Evolutionary conservation across 2,888 invertebrate genomes (phyloP), one percentile per base, ranked within the genome.

Genomic region (Norana najaformis): DNA sequence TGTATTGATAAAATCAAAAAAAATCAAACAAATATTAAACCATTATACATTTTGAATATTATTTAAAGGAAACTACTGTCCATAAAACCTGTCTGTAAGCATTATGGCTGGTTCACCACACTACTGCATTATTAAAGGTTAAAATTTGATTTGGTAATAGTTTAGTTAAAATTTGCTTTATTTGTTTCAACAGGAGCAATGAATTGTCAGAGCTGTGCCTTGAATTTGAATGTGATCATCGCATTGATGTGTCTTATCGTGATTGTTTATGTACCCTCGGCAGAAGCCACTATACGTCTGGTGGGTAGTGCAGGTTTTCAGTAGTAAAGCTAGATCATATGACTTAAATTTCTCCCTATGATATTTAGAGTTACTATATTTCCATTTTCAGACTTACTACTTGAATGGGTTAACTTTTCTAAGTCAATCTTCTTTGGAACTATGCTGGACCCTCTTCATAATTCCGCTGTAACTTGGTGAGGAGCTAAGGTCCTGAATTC

Each of bases 161-260:
- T 69, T 69, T 69, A 69, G 30, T 69, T 30, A n/a, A n/a, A 69
- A 6, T 69, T 69, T n/a, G n/a, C n/a, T n/a, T n/a, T n/a, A 23
- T 47, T 23, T 47, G 69, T 69, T 69, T 69, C 69, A n/a, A 1
- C n/a, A 69, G 69, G 69, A n/a, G 69, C n/a, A 6, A 69, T 69
- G 85, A 36, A 85, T 85, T 85, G 13, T 18, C 85, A 35, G 85
- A 85, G 13, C 0, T 85, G 36, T 85, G 85, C 85, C 37, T 35
- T 85, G 85, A 20, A 85, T 85, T 85, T 85, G 20, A 85, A 36
- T 37, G 23, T 85, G 36, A 36, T 85, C 85, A 85, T 36, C 85
- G 34, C 34, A n/a, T 85, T 85, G n/a, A 20, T 36, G 37, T 23
- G 35, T 37, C 36, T 85, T 36, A 30, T 35, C 16, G 85, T 37